Base-by-base conservation (phyloP, 2,113 vertebrate genomes). In the Prolemur simus region DNA sequence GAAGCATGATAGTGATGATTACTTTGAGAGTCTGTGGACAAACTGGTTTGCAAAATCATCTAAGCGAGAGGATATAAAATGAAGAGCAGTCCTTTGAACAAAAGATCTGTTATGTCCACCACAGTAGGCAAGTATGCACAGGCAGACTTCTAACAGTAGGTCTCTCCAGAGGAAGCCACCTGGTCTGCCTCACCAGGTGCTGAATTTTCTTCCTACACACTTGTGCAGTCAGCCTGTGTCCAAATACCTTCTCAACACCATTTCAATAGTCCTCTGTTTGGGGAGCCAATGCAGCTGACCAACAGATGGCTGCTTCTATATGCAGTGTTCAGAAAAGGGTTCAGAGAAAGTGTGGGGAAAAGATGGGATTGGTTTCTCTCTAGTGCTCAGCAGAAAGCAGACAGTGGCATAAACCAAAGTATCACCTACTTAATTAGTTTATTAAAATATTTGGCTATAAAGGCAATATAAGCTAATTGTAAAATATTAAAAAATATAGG, bases 261-360 rank as follows among this genome's bases (percentile, higher is more conserved):
- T 91, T 91, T 91, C 74, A 85, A 1, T 95, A 54, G 76, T 92
- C 54, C 42, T 87, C 34, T 89, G 80, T 92, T 95, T 78, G 52
- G 42, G 29, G 82, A 95, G 42, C 81, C 73, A 77, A 66, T 56
- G 37, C 32, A 95, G 87, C 64, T 54, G 52, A 83, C 68, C 77
- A 93, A 83, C 39, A 91, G 93, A 93, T 89, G 71, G 21, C 69
- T 52, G 14, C 63, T 93, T 96, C 76, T 96, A 68, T 85, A 15
- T 83, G 5, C 49, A 80, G 21, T 56, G 29, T 56, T 94, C 69
- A 68, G 42, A 87, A n/a, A 71, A 77, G 37, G 18, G 29, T 63
- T 94, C 69, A 68, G 42, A 87, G 49, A 71, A 77, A 45, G 23
- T 68, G 18, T 74, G 8, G 21, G 34, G 20, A 56, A 45, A 34